A percentile compares a stretch with the other conserved stretches of the same genome.
Conservation (phyloP, 2,888 invertebrate species). For the Drosophila pegasa region DNA sequence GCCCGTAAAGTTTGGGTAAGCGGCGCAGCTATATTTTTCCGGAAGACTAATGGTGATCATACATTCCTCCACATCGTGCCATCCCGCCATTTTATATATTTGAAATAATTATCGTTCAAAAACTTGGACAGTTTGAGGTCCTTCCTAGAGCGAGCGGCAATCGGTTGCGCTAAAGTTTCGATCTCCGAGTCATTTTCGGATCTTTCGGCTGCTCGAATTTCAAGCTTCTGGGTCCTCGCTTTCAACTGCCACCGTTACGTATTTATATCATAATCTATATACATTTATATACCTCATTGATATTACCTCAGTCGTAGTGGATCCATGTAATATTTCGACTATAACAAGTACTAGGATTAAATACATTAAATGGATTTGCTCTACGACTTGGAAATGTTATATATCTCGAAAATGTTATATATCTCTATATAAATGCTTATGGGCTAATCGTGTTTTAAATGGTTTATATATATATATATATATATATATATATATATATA, state of each 20-base stretch:
- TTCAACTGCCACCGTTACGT: background rate
- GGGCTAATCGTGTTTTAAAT: background rate
- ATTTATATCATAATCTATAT: background rate
- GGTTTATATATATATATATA: too few species aligned
- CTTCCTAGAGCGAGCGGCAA: background rate
- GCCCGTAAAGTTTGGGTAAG: background rate
- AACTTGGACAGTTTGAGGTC: background rate
- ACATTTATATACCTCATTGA: too few species aligned
- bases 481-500: too few species aligned
- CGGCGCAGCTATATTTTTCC: background rate
- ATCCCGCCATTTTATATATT: too few species aligned
- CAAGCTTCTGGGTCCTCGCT: background rate
- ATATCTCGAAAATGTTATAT: background rate
- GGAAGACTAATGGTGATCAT: background rate
- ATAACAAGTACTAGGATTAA: background rate
- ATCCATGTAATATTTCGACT: background rate
- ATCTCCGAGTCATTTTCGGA: too few species aligned
- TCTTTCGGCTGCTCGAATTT: background rate
- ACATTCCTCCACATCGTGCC: too few species aligned
- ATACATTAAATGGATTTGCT: background rate
- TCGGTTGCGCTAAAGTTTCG: rapidly evolving
- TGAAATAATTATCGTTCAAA: background rate
- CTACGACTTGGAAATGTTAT: background rate
- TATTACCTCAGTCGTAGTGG: background rate
- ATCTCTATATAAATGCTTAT: background rate